Evolutionary conservation across 2,888 invertebrate genomes (phyloP), one percentile per base, ranked within the genome.

Genomic region (Tineola bisselliella): DNA sequence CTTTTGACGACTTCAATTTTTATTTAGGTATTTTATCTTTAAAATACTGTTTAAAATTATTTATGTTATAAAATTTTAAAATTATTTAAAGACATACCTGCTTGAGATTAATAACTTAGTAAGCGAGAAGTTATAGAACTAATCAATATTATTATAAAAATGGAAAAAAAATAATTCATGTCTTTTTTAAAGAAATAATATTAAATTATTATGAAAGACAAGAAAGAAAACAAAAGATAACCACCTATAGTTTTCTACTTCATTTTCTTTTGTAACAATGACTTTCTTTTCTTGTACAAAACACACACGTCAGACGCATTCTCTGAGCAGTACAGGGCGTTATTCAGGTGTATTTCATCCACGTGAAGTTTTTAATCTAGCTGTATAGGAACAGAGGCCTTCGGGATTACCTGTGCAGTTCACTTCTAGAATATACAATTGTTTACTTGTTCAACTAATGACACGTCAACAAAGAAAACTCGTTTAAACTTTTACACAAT

Each of bases 341-440:
- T 58, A 58, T 58, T 58, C 58, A 58, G 33, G 58, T 33, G 31
- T 33, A 58, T 12, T 58, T 33, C 56, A 56, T 12, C 15, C 33
- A 33, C 33, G 58, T 58, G 58, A 33, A 58, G 58, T 31, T 58
- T 58, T 58, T 58, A 58, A 58, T 58, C 58, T 17, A 33, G 58
- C 58, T 58, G 15, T 58, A 58, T 33, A 58, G 1, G 33, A 33
- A 17, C 33, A 1, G 19, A 58, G 58, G 33, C 15, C 31, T 58
- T 58, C 13, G 58, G 58, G 58, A 58, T 58, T 58, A 25, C 56
- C 19, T 56, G 33, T 11, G 8, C 58, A n/a, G 31, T 25, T 58
- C 58, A 58, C 58, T 58, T 58, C 33, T 33, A 30, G 33, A 58
- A 58, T 33, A 58, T 19, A 58, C 58, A 58, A 56, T 58, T 15